Evolutionary conservation across 2,888 invertebrate genomes (phyloP).

Genomic region (Conus canariensis): DNA sequence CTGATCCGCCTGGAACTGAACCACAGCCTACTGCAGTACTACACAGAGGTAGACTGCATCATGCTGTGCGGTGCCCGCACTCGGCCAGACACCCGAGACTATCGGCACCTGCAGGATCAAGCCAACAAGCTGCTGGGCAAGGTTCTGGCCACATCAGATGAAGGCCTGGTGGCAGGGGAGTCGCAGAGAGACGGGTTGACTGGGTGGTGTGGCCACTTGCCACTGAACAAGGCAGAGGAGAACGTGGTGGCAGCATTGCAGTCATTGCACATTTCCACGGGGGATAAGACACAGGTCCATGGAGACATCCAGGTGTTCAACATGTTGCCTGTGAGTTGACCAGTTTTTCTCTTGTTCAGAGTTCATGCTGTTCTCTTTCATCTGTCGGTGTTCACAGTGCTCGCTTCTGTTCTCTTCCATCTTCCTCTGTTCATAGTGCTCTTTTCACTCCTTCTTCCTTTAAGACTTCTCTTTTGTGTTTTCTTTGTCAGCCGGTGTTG

Average conservation of each 20-base stretch:
- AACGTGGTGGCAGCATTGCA: background rate
- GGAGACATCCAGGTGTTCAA: background rate
- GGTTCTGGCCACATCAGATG: too few relatives aligned
- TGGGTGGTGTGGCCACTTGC: background rate
- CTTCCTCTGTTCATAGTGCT: too few relatives aligned
- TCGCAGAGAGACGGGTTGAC: background rate
- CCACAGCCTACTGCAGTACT: conserved; percentile 89
- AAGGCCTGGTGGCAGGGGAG: too few relatives aligned
- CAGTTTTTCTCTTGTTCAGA: background rate
- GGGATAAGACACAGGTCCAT: too few relatives aligned
- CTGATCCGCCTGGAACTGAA: conserved; percentile 91
- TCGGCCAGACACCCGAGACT: conserved; percentile 1
- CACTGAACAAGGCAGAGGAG: background rate
- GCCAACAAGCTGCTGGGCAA: conserved; percentile 6
- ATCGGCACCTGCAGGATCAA: background rate
- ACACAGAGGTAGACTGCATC: conserved; percentile 93
- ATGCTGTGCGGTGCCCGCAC: conserved; percentile 84
- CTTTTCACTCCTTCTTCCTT: too few relatives aligned
- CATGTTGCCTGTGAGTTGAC: conserved; percentile 9
- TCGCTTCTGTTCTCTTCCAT: too few relatives aligned
- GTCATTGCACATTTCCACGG: background rate
- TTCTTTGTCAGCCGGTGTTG: too few relatives aligned
- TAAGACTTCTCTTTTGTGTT: too few relatives aligned
- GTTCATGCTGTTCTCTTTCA: too few relatives aligned
- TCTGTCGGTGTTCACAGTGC: too few relatives aligned